A percentile compares a stretch with the other conserved stretches of the same genome.
phyloP scores from a whole-genome alignment of 92 coral and sea anemone species.

The Heliopora coerulea region DNA sequence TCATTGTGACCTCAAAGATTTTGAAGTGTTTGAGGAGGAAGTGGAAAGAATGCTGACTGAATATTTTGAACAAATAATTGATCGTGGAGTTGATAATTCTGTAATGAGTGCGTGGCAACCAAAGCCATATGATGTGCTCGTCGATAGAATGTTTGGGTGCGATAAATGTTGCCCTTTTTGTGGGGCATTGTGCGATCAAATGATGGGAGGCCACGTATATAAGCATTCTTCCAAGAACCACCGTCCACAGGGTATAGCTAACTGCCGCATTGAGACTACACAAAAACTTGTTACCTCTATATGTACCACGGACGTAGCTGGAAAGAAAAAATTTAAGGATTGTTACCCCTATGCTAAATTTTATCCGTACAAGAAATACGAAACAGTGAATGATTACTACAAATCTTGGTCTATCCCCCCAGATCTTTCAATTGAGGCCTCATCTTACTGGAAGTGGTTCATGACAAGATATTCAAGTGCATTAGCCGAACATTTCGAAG shows the following conservation, averaged over 20 bases:
- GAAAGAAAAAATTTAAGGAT: neutral
- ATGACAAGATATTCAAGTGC: conserved; percentile 22
- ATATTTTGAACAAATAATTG: neutral
- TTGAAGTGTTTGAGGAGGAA: conserved; percentile 15
- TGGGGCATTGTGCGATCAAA: conserved; percentile 11
- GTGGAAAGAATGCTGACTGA: neutral
- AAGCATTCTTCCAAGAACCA: conserved; percentile 3
- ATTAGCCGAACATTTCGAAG: neutral
- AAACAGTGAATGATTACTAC: conserved; percentile 21
- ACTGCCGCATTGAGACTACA: neutral
- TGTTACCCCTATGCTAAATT: neutral
- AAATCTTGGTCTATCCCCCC: conserved; percentile 23
- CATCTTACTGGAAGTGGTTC: conserved; percentile 27
- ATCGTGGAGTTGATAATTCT: neutral
- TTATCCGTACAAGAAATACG: conserved; percentile 15
- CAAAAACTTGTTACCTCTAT: neutral
- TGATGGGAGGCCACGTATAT: neutral
- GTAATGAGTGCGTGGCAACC: neutral
- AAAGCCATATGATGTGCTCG: neutral
- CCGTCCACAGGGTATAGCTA: conserved; percentile 14
- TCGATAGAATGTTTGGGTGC: conserved; percentile 2
- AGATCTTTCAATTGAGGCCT: conserved; percentile 8
- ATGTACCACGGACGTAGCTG: conserved; percentile 1
- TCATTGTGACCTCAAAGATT: conserved; percentile 3
- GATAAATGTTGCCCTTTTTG: conserved; percentile 19